phyloP scores from a whole-genome alignment of 2,797 vertebrate genomes.

The Pseudomugil tenellus region DNA sequence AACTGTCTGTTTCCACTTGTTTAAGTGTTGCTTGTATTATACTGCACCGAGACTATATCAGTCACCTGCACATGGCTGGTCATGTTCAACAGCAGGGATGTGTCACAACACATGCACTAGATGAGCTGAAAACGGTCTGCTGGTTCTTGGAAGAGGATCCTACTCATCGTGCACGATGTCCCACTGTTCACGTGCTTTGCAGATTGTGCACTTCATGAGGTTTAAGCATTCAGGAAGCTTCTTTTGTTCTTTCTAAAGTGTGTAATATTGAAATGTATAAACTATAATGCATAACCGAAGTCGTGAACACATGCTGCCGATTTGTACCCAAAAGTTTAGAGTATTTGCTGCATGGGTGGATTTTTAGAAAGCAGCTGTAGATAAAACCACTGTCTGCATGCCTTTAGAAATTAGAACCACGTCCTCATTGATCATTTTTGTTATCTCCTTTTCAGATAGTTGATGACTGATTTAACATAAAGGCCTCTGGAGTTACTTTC shows the following conservation, averaged over 20 bases:
- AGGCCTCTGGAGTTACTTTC: neutral
- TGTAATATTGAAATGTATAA: constrained; percentile 1
- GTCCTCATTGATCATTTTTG: constrained; percentile 23
- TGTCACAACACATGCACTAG: constrained; percentile 9
- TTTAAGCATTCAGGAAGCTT: constrained; percentile 15
- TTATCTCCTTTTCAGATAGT: constrained; percentile 1
- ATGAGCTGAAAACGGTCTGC: constrained; percentile 23
- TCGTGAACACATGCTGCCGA: neutral
- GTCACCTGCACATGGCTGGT: constrained; percentile 1
- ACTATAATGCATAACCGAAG: constrained; percentile 8
- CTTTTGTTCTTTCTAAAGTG: neutral
- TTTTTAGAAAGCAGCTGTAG: constrained; percentile 26
- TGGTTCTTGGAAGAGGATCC: constrained; percentile 40
- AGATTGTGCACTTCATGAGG: constrained; percentile 40
- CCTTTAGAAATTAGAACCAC: constrained; percentile 6
- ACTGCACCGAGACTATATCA: constrained; percentile 12
- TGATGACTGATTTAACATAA: constrained; percentile 11
- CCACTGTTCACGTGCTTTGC: constrained; percentile 43
- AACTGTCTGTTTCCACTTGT: neutral
- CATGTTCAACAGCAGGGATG: constrained; percentile 13
- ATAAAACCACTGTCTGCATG: neutral
- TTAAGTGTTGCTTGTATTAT: neutral
- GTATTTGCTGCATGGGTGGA: constrained; percentile 10
- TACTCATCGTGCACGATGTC: constrained; percentile 26
- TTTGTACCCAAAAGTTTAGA: constrained; percentile 6